These are phyloP conservation scores for Hymenochirus boettgeri DNA, from an alignment of 2,113 vertebrate genomes.

Conservation along the genomic window DNA sequence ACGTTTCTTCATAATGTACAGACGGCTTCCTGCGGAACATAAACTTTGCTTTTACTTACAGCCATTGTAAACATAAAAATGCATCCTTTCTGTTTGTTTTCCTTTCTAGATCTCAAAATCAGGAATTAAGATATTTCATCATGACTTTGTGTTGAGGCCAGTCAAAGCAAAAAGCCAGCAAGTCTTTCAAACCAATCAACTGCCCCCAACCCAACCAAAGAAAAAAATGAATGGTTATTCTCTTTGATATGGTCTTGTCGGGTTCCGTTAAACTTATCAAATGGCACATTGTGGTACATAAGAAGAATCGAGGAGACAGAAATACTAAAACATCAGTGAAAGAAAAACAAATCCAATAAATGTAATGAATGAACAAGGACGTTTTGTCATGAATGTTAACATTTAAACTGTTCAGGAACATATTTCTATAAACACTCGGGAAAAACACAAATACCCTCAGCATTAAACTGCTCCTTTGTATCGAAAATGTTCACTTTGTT, in stretches of 20 bases:
- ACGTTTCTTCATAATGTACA: slow-evolving; percentile 16
- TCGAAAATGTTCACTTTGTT: too few species aligned
- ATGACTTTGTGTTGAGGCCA: slow-evolving; percentile 19
- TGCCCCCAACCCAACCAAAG: neutral
- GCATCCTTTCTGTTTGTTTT: slow-evolving; percentile 39
- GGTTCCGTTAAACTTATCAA: neutral
- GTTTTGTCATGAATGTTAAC: neutral
- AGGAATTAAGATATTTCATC: slow-evolving; percentile 23
- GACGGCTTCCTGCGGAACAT: slow-evolving; percentile 28
- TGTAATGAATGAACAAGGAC: neutral
- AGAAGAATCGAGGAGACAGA: neutral
- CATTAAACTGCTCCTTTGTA: too few species aligned
- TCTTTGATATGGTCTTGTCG: neutral
- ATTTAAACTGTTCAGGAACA: too few species aligned
- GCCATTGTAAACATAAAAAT: slow-evolving; percentile 34
- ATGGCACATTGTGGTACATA: neutral
- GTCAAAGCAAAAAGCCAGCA: slow-evolving; percentile 8
- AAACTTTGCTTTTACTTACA: slow-evolving; percentile 23
- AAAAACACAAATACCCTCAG: too few species aligned
- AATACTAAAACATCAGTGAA: neutral
- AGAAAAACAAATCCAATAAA: neutral
- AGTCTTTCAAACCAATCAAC: neutral
- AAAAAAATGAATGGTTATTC: neutral
- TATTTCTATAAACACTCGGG: too few species aligned
- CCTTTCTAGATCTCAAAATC: slow-evolving; percentile 25